Evolutionary conservation across 1,140 invertebrate species (phyloP).

Genomic region (Zaprionus inermis): DNA sequence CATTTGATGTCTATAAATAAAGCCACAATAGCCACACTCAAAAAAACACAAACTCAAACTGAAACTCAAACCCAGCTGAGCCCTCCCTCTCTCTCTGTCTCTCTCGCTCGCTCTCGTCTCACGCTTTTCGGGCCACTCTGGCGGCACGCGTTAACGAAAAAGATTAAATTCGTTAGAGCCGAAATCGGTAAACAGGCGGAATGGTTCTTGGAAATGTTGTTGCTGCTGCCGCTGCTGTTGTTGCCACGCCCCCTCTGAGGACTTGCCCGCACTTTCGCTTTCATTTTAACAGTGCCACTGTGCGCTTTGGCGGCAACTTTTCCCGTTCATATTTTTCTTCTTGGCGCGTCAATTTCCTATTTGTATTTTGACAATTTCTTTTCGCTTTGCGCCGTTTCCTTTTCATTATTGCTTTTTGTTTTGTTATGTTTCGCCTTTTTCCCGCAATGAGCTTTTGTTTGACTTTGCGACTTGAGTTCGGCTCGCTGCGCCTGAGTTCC

Average conservation of each 20-base stretch:
- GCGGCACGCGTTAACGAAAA: constrained; percentile 62
- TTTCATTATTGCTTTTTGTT: constrained; percentile 70
- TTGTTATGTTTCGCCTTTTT: constrained; percentile 22
- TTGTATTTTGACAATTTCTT: constrained; percentile 78
- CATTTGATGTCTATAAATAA: constrained; percentile 76
- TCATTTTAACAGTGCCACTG: constrained; percentile 7
- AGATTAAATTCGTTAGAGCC: constrained; percentile 68
- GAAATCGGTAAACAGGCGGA: constrained; percentile 45
- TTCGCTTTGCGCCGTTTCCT: constrained; percentile 70
- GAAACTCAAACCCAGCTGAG: constrained; percentile 13
- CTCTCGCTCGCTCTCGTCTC: neutral
- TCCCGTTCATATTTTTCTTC: constrained; percentile 60
- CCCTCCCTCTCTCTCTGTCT: neutral
- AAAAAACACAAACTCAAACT: constrained; percentile 23
- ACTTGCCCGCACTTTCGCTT: neutral
- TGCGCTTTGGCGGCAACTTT: constrained; percentile 15
- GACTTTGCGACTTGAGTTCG: constrained; percentile 60
- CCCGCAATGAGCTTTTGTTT: constrained; percentile 71
- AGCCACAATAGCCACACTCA: constrained; percentile 58
- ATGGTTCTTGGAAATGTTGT: neutral
- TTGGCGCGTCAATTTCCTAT: constrained; percentile 71
- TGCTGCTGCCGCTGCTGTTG: neutral
- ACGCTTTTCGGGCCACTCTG: neutral
- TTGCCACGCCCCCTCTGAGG: constrained; percentile 16
- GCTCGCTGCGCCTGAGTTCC: neutral